Percentiles rank a stretch among this genome's conserved stretches.
Evolutionary conservation across 2,113 vertebrate species (phyloP).

Genomic region (Pyxicephalus adspersus): DNA sequence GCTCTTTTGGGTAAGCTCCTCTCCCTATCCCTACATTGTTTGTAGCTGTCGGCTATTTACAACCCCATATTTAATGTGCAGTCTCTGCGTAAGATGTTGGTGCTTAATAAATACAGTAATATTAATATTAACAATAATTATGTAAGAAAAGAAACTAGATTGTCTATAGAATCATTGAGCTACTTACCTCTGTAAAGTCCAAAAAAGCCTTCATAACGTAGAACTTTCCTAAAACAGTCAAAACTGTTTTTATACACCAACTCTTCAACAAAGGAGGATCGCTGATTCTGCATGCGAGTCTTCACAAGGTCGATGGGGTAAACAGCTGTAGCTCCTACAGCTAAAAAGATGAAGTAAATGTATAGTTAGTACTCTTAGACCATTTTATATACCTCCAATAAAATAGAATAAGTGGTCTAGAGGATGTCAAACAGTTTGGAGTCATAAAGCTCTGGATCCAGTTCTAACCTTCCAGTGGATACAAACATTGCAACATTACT

Average conservation of each 20-base stretch:
- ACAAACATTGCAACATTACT: too few species aligned
- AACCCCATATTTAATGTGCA: too few species aligned
- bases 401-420: too few species aligned
- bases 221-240: constrained; percentile 94
- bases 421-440: too few species aligned
- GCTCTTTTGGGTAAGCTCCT: too few species aligned
- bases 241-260: constrained; percentile 98
- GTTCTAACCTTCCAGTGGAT: too few species aligned
- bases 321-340: constrained; percentile 92
- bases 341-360: constrained; percentile 64
- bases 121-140: background rate
- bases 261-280: constrained; percentile 87
- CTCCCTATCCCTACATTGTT: too few species aligned
- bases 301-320: constrained; percentile 97
- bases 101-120: background rate
- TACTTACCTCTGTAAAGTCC: constrained; percentile 93
- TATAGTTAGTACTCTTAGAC: background rate
- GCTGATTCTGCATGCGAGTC: constrained; percentile 97
- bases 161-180: background rate
- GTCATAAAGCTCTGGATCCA: too few species aligned
- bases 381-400: too few species aligned
- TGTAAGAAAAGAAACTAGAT: background rate
- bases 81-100: too few species aligned
- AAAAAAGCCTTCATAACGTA: constrained; percentile 92
- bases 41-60: too few species aligned